phyloP scores from a whole-genome alignment of 64 coral and sea anemone species.

The Montipora foliosa region DNA sequence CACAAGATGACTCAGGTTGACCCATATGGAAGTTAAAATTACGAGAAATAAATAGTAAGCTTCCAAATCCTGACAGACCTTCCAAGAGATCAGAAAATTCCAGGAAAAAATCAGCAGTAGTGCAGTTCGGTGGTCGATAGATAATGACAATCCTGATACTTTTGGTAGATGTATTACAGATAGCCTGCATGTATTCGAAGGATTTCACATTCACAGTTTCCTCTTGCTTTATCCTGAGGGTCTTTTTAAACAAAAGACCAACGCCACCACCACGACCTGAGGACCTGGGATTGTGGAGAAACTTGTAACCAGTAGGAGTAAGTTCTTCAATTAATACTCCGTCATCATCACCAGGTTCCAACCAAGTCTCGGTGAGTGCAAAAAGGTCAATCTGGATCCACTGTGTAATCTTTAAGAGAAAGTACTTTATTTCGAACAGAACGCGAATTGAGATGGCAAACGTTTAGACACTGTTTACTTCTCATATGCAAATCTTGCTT shows the following conservation, averaged over 20 bases:
- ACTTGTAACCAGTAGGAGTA: constrained; percentile 17
- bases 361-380: constrained; percentile 6
- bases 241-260: not conserved
- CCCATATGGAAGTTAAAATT: constrained; percentile 19
- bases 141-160: not conserved
- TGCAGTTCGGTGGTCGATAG: not conserved
- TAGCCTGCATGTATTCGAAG: constrained; percentile 11
- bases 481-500: no score
- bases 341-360: not conserved
- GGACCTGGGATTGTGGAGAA: not conserved
- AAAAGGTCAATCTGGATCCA: not conserved
- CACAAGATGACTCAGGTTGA: not conserved
- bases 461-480: no score
- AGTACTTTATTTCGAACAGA: no score
- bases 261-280: constrained; percentile 1
- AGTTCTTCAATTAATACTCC: not conserved
- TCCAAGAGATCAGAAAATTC: constrained; percentile 27
- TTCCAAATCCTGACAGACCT: not conserved
- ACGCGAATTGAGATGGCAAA: no score
- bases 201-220: constrained; percentile 5
- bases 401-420: not conserved
- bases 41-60: not conserved
- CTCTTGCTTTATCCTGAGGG: not conserved
- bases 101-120: not conserved
- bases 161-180: not conserved